Percentiles rank a stretch among this genome's conserved stretches.
phyloP scores from a whole-genome alignment of 2,888 invertebrate species.

The Carcina quercana region DNA sequence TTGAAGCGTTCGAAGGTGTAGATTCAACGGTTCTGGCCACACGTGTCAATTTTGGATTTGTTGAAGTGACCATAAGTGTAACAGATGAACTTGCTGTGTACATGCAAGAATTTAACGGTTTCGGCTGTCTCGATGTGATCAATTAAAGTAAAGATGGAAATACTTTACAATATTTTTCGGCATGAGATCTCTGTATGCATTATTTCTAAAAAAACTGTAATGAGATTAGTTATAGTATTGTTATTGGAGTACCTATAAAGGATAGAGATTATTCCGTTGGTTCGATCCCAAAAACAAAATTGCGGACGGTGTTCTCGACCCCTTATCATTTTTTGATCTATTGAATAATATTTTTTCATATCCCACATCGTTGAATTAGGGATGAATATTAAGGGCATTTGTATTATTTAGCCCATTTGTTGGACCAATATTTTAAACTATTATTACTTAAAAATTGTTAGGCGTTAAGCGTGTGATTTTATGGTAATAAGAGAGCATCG shows the following conservation, averaged over 20 bases:
- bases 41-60: slow-evolving; percentile 60
- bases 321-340: slow-evolving; percentile 73
- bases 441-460: slow-evolving; percentile 75
- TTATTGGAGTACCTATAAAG: slow-evolving; percentile 69
- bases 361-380: slow-evolving; percentile 73
- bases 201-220: slow-evolving; percentile 69
- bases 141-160: slow-evolving; percentile 46
- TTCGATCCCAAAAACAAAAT: slow-evolving; percentile 54
- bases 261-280: slow-evolving; percentile 68
- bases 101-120: slow-evolving; percentile 53
- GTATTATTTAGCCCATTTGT: slow-evolving; percentile 76
- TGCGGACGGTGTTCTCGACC: slow-evolving; percentile 64
- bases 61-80: slow-evolving; percentile 44
- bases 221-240: slow-evolving; percentile 74
- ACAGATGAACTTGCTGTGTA: slow-evolving; percentile 40
- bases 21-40: slow-evolving; percentile 36
- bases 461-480: slow-evolving; percentile 74
- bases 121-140: slow-evolving; percentile 67
- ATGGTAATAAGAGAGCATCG: slow-evolving; percentile 72
- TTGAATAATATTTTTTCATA: slow-evolving; percentile 74
- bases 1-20: slow-evolving; percentile 33
- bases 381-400: slow-evolving; percentile 75
- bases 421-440: slow-evolving; percentile 76
- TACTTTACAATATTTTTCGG: slow-evolving; percentile 46
- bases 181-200: slow-evolving; percentile 63